These are phyloP conservation scores for Alsophila aescularia DNA, from an alignment of 2,888 invertebrate species.

Conservation along the genomic window DNA sequence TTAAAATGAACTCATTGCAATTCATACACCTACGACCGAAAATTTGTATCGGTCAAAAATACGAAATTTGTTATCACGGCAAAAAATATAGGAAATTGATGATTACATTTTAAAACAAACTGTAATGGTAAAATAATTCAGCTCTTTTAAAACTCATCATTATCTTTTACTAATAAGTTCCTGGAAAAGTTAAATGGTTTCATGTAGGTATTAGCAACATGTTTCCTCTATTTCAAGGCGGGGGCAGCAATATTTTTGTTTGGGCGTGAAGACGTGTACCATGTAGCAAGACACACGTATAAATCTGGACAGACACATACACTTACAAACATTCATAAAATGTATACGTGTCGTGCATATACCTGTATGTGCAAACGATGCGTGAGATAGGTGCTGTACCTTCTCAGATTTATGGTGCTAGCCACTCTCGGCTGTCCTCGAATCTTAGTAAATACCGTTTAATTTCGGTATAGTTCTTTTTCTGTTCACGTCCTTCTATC, in stretches of 20 bases:
- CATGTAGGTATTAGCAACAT: slow-evolving; percentile 18
- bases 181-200: slow-evolving; percentile 5
- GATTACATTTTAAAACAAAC: too few species aligned
- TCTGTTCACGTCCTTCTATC: not conserved
- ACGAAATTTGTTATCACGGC: too few species aligned
- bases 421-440: slow-evolving; percentile 57
- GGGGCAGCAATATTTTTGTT: slow-evolving; percentile 55
- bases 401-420: slow-evolving; percentile 62
- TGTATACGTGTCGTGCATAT: too few species aligned
- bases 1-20: too few species aligned
- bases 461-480: not conserved
- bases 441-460: slow-evolving; percentile 50
- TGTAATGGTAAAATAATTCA: too few species aligned
- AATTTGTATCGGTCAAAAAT: too few species aligned
- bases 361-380: slow-evolving; percentile 44
- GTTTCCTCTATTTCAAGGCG: slow-evolving; percentile 35
- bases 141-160: not conserved
- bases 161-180: not conserved
- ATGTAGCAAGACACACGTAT: slow-evolving; percentile 63
- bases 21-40: too few species aligned
- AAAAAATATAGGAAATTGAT: too few species aligned
- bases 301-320: slow-evolving; percentile 65
- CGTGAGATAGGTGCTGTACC: slow-evolving; percentile 62
- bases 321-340: slow-evolving; percentile 25
- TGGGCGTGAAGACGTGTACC: slow-evolving; percentile 53